phyloP scores from a whole-genome alignment of 2,888 invertebrate species.

The Hydrotaea diabolus region DNA sequence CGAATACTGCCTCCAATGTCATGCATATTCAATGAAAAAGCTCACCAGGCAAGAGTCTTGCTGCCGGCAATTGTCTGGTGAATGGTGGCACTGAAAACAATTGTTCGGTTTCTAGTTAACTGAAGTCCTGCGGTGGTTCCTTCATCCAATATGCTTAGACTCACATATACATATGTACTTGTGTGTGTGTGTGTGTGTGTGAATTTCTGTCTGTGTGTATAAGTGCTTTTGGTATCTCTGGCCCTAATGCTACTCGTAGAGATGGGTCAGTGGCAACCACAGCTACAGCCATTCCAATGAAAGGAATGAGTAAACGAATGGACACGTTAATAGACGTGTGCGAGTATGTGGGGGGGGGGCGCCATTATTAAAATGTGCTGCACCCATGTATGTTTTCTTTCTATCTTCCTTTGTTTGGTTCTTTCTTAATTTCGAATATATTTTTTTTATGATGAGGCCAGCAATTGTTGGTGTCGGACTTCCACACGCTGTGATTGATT shows the following conservation, averaged over 20 bases:
- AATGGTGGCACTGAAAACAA: not conserved
- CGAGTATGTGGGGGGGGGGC: too few species aligned
- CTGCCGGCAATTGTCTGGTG: not conserved
- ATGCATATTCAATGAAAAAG: not conserved
- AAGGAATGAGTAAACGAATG: not conserved
- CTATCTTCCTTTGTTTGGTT: too few species aligned
- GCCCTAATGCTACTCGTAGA: not conserved
- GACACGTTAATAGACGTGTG: not conserved
- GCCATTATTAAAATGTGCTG: too few species aligned
- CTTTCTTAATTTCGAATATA: not conserved
- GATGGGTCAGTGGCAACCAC: not conserved
- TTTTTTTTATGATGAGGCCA: not conserved
- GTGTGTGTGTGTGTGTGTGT: not conserved
- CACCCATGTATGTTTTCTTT: too few species aligned
- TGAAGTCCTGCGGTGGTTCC: too few species aligned
- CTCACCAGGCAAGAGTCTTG: not conserved
- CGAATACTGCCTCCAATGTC: not conserved
- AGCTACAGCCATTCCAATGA: not conserved
- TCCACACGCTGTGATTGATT: conserved; percentile 3
- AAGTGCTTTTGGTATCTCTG: not conserved
- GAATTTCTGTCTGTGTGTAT: not conserved
- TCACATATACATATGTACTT: too few species aligned
- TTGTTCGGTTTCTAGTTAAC: not conserved
- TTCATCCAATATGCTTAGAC: not conserved
- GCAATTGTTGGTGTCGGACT: not conserved